Evolutionary conservation across 92 coral and sea anemone genomes (phyloP), one percentile per base, ranked within the genome.

Genomic region (Epizoanthus fatuus): DNA sequence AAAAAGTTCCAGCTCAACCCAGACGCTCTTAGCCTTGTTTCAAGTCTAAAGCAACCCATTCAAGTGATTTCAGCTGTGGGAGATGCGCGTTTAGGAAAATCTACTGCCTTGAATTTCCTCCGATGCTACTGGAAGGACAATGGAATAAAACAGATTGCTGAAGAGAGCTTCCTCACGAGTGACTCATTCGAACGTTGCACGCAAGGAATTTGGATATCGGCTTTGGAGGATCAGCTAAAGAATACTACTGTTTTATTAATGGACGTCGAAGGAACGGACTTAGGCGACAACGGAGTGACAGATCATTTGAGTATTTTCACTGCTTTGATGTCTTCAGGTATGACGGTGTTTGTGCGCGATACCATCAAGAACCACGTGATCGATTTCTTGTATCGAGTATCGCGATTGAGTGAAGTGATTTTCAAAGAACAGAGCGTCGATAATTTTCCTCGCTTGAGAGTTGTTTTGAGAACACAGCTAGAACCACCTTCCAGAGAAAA

Each of bases 31-130:
- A 19, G 1, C 32, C 38, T 71, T 15, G 58, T 87, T 32, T 68
- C 49, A 3, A 39, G 56, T 44, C 69, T 87, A 7, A 20, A 54
- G 49, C 60, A 22, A 29, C 81, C 81, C n/a, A n/a, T 75, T 57
- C 66, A 15, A 37, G 81, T 75, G 7, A 62, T 86, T 0, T 74
- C 93, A 0, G 96, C 88, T 0, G 74, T 93, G 25, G 96, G 96
- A 6, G 96, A 93, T 65, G 94, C 96, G 2, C 87, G 96, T 19
- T 84, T 93, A 4, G 96, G 96, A 12, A 93, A 91, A 59, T 93
- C 96, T 9, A 93, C 96, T 14, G 78, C 92, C 63, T 57, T 87
- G 90, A 93, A 93, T 81, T 76, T 90, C 35, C 67, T 93, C 39
- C 83, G 72, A 20, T 16, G 15, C 7, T 52, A 56, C 13, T 79